Conservation (phyloP, 1,140 invertebrate species). For the Pantala flavescens region DNA sequence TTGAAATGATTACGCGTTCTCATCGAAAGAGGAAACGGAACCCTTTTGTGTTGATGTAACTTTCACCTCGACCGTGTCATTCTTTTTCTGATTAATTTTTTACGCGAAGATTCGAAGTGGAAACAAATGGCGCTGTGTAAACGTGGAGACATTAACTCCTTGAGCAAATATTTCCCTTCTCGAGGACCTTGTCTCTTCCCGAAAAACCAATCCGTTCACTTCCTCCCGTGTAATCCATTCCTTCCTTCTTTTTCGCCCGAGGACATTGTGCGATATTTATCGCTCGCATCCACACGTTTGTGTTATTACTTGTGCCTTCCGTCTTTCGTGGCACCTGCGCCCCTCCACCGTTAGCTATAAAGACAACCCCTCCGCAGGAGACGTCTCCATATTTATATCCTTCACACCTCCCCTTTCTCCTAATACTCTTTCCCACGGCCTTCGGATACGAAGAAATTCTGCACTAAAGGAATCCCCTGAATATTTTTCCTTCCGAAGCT, state of each 20-base stretch:
- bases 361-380: neutral
- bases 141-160: neutral
- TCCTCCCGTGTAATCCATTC: neutral
- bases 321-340: constrained; percentile 1
- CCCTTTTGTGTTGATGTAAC: too few species aligned
- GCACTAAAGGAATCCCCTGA: too few species aligned
- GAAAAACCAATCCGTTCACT: neutral
- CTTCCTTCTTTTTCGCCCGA: neutral
- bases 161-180: neutral
- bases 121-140: too few species aligned
- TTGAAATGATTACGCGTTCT: too few species aligned
- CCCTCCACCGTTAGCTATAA: neutral
- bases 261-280: constrained; percentile 6
- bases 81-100: too few species aligned
- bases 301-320: neutral
- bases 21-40: too few species aligned
- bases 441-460: too few species aligned
- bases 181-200: neutral
- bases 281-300: neutral
- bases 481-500: too few species aligned
- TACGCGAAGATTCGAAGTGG: too few species aligned
- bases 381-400: neutral
- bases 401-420: neutral
- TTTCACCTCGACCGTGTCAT: too few species aligned
- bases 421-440: too few species aligned